These are phyloP conservation scores for Thereva nobilitata DNA, from an alignment of 2,888 invertebrate species.

Conservation along the genomic window DNA sequence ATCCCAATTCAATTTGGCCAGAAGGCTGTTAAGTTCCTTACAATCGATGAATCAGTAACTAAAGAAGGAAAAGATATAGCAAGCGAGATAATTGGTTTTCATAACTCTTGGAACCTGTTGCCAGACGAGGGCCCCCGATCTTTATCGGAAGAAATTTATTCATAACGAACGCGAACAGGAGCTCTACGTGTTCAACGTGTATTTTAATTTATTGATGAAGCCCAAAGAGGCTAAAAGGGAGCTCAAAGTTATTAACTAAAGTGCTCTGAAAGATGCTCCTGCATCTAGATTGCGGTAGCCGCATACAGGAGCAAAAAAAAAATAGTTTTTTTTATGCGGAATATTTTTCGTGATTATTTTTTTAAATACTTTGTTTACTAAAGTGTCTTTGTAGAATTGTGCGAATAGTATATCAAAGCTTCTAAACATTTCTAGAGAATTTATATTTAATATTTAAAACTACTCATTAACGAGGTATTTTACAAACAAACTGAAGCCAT, in stretches of 20 bases:
- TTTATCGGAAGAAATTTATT: constrained; percentile 42
- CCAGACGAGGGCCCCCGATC: constrained; percentile 37
- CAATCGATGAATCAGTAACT: constrained; percentile 33
- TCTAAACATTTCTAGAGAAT: no score
- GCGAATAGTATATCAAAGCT: no score
- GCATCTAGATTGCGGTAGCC: constrained; percentile 32
- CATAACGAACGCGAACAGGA: constrained; percentile 42
- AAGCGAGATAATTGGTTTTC: constrained; percentile 41
- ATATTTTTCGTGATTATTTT: no score
- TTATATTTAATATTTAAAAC: no score
- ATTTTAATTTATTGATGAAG: constrained; percentile 40
- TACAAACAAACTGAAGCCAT: no score
- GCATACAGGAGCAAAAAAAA: constrained; percentile 19
- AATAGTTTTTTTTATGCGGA: no score
- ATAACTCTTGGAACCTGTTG: constrained; percentile 36
- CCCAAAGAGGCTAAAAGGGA: constrained; percentile 23
- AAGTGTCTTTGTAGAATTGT: no score
- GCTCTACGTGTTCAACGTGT: constrained; percentile 39
- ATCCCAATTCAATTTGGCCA: constrained; percentile 37
- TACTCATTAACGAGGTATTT: no score
- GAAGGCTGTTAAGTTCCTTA: constrained; percentile 30
- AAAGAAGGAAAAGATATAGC: constrained; percentile 25
- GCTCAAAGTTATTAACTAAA: constrained; percentile 35
- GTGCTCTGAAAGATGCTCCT: constrained; percentile 28
- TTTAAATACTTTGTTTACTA: no score